These are phyloP conservation scores for Heliocidaris erythrogramma DNA, from an alignment of 35 echinoderm and acorn worm species.

Conservation along the genomic window DNA sequence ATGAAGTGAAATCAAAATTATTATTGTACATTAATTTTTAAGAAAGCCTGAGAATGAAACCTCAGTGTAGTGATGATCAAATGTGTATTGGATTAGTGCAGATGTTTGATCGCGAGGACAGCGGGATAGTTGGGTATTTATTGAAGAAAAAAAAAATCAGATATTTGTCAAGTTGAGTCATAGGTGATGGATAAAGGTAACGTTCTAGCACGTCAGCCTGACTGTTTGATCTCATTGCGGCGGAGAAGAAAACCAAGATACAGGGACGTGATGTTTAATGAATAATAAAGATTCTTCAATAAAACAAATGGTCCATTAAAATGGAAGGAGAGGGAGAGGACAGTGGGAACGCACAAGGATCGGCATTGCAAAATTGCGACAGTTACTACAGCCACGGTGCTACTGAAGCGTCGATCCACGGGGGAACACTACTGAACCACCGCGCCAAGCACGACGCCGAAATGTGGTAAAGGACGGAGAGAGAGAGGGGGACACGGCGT, in stretches of 20 bases:
- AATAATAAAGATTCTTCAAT: slow-evolving; percentile 42
- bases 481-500: background rate
- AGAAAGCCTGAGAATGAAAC: background rate
- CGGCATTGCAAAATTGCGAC: background rate
- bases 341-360: background rate
- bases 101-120: background rate
- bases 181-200: background rate
- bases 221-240: background rate
- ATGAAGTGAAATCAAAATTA: background rate
- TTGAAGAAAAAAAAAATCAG: background rate
- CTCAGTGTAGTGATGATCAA: background rate
- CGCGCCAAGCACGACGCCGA: background rate
- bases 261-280: slow-evolving; percentile 18
- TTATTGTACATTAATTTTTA: background rate
- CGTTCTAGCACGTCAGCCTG: slow-evolving; percentile 15
- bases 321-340: background rate
- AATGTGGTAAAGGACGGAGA: background rate
- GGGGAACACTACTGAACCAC: background rate
- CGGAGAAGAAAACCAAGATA: background rate
- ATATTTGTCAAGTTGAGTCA: background rate
- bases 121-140: background rate
- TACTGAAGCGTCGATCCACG: background rate
- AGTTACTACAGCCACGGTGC: background rate
- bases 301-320: slow-evolving; percentile 54
- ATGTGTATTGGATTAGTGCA: background rate